Conservation (phyloP, 1,140 invertebrate genomes). For the Asbolus verrucosus region DNA sequence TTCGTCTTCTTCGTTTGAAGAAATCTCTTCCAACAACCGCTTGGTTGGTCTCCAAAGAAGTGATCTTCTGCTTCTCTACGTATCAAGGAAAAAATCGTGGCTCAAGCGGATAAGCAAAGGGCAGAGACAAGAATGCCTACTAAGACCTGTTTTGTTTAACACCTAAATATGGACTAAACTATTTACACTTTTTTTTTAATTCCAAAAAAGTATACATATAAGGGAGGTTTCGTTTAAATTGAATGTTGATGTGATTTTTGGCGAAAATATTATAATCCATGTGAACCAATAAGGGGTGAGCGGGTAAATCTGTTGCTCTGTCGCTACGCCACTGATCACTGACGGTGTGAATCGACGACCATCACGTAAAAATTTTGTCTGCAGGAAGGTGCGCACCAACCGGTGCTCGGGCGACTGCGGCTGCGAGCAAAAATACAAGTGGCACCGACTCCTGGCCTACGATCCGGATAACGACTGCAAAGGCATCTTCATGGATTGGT, state of each 20-base stretch:
- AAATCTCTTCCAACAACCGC: constrained; percentile 66
- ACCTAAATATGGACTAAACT: too few species aligned
- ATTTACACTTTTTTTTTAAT: too few species aligned
- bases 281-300: background rate
- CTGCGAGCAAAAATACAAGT: constrained; percentile 91
- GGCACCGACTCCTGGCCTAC: constrained; percentile 89
- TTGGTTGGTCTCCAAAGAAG: constrained; percentile 71
- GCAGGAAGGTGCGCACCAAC: constrained; percentile 81
- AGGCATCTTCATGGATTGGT: constrained; percentile 97
- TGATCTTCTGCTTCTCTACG: constrained; percentile 75
- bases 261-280: too few species aligned
- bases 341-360: background rate
- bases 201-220: too few species aligned
- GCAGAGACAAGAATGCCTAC: too few species aligned
- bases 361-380: constrained; percentile 58
- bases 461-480: constrained; percentile 94
- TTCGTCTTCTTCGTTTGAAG: constrained; percentile 65
- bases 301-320: background rate
- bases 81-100: constrained; percentile 79
- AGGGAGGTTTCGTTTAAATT: too few species aligned
- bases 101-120: constrained; percentile 80
- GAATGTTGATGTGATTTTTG: too few species aligned
- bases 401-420: constrained; percentile 86
- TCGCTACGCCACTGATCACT: background rate
- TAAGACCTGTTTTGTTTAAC: too few species aligned